Conservation (phyloP, 2,113 vertebrate species). For the Struthidea cinerea region DNA sequence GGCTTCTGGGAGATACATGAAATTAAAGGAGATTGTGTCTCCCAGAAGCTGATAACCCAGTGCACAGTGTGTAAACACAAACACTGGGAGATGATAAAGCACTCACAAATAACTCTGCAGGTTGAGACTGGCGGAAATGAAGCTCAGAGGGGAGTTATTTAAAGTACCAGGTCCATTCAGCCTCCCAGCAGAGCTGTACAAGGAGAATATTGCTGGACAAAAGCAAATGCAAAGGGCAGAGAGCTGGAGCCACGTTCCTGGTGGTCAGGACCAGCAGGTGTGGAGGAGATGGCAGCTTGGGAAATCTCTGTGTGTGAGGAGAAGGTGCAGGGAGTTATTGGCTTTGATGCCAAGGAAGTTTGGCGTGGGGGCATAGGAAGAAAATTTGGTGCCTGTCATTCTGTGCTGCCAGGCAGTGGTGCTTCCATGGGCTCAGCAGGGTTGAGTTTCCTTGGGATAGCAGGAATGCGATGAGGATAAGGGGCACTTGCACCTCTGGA, state of each 20-base stretch:
- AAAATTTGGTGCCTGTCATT: not conserved
- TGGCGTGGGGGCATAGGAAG: not conserved
- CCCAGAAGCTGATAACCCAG: slow-evolving; percentile 29
- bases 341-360: not conserved
- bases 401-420: not conserved
- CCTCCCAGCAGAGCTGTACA: not conserved
- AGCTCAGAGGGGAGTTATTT: not conserved
- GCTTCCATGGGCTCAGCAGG: not conserved
- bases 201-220: not conserved
- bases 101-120: not conserved
- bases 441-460: not conserved
- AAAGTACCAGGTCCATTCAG: not conserved
- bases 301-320: not conserved
- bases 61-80: not conserved
- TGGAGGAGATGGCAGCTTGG: not conserved
- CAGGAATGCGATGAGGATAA: not conserved
- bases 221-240: not conserved
- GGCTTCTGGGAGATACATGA: not conserved
- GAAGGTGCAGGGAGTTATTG: not conserved
- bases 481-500: not conserved
- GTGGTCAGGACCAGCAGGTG: not conserved
- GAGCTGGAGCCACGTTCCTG: not conserved
- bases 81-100: not conserved
- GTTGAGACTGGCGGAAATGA: not conserved
- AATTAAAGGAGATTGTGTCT: slow-evolving; percentile 44